Evolutionary conservation across 2,888 invertebrate species (phyloP).

Genomic region (Tryphoninae sp.): DNA sequence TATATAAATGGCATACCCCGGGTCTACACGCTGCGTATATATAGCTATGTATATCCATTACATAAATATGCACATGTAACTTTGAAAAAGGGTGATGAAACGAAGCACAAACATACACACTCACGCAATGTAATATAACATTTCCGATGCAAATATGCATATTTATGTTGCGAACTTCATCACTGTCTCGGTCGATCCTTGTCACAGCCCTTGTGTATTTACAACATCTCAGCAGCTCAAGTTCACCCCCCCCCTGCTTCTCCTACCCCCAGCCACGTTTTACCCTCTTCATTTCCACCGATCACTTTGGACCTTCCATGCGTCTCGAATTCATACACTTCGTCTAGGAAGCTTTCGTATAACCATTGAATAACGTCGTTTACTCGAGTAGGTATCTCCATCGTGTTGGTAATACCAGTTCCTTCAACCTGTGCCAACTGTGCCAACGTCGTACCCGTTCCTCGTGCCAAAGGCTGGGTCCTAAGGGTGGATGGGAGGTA

Average conservation of each 20-base stretch:
- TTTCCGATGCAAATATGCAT: slow-evolving; percentile 35
- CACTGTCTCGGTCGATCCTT: slow-evolving; percentile 3
- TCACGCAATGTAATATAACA: background rate
- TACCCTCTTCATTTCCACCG: background rate
- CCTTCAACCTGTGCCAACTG: slow-evolving; percentile 27
- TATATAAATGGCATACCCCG: background rate
- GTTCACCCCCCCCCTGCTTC: background rate
- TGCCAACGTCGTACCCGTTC: background rate
- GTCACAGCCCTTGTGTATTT: background rate
- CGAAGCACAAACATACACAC: background rate
- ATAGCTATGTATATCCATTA: background rate
- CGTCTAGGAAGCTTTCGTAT: background rate
- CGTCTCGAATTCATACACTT: background rate
- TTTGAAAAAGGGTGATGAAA: slow-evolving; percentile 16
- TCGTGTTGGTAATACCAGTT: slow-evolving; percentile 23
- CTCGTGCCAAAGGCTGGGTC: slow-evolving; percentile 1
- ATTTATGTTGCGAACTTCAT: slow-evolving; percentile 4
- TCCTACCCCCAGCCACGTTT: background rate
- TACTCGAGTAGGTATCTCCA: background rate
- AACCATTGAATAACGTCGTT: background rate
- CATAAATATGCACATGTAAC: background rate
- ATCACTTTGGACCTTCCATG: background rate
- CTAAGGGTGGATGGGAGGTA: slow-evolving; percentile 41
- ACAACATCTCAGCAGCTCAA: background rate
- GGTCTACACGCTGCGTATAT: background rate